Evolutionary conservation across 2,113 vertebrate genomes (phyloP).

Genomic region (Phrynosoma platyrhinos): DNA sequence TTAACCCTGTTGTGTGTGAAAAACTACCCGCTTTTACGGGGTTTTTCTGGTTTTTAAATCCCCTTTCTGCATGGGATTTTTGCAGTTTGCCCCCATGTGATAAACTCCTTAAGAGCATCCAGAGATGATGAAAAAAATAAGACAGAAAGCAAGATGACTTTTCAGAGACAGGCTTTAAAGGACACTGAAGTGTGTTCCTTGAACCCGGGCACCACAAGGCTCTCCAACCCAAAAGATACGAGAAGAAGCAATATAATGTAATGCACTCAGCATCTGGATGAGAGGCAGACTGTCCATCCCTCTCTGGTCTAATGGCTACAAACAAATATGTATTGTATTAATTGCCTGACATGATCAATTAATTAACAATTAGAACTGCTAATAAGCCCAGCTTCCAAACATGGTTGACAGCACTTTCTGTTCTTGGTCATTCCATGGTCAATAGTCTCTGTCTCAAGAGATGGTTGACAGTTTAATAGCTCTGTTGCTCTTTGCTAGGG

Average conservation of each 20-base stretch:
- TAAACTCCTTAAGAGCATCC: too few species aligned
- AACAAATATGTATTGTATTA: neutral
- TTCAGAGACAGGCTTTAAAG: too few species aligned
- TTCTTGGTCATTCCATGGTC: neutral
- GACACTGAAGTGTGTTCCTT: neutral
- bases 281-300: neutral
- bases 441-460: neutral
- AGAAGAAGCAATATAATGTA: neutral
- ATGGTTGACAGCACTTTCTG: neutral
- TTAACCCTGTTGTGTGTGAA: too few species aligned
- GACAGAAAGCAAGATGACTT: too few species aligned
- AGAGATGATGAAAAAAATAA: too few species aligned
- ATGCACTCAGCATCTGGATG: neutral
- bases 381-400: neutral
- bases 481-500: too few species aligned
- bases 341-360: neutral
- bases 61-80: too few species aligned
- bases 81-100: too few species aligned
- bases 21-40: too few species aligned
- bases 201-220: neutral
- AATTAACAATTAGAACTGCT: neutral
- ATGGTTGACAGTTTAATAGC: neutral
- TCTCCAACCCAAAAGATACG: neutral
- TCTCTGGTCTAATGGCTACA: neutral
- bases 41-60: too few species aligned